Conservation (phyloP, 2,113 vertebrate species). For the Paradoxurus hermaphroditus region DNA sequence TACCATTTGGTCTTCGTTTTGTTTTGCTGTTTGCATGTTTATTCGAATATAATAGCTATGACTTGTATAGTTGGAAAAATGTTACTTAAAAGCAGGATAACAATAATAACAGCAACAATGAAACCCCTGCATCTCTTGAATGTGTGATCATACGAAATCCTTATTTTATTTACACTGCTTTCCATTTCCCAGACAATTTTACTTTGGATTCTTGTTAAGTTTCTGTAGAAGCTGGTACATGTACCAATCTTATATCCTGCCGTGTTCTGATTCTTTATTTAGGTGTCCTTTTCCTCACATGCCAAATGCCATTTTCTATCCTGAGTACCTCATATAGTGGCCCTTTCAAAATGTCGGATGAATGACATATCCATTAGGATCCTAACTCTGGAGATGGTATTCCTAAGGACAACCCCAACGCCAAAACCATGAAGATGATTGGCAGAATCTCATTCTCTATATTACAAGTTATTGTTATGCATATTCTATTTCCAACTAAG, state of each 20-base stretch:
- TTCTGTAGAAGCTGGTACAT: not conserved
- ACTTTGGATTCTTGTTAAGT: not conserved
- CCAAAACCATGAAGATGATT: not conserved
- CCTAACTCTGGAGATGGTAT: not conserved
- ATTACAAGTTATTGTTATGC: not conserved
- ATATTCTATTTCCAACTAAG: slow-evolving; percentile 12
- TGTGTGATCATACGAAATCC: not conserved
- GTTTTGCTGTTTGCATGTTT: not conserved
- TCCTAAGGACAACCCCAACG: not conserved
- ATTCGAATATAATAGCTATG: not conserved
- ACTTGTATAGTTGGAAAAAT: not conserved
- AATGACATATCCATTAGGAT: not conserved
- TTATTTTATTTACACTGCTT: not conserved
- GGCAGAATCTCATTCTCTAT: not conserved
- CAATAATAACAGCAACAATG: not conserved
- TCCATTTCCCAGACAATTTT: not conserved
- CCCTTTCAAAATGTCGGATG: not conserved
- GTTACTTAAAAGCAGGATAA: not conserved
- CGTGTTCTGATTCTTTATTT: not conserved
- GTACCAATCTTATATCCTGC: accelerated
- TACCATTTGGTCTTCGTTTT: not conserved
- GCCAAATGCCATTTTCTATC: not conserved
- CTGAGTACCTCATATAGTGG: not conserved
- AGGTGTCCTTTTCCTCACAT: not conserved
- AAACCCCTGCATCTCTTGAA: not conserved